These are phyloP conservation scores for Drosophila tropicalis DNA, from an alignment of 1,140 invertebrate species.

Conservation along the genomic window DNA sequence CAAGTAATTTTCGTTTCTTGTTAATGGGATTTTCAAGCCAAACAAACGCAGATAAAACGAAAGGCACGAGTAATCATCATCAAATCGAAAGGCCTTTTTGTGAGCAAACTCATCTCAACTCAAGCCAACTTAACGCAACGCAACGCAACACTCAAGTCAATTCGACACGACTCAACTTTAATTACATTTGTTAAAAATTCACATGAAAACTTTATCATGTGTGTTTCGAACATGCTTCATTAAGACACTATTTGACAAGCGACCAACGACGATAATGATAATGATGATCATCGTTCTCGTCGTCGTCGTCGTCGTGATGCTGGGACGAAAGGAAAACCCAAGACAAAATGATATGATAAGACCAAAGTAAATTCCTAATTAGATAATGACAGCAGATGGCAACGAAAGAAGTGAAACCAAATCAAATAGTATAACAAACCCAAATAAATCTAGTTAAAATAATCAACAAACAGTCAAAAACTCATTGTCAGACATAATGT, in stretches of 20 bases:
- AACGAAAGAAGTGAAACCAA: not conserved
- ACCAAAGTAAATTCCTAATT: conserved; percentile 1
- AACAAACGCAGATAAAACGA: conserved; percentile 6
- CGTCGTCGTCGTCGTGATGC: not conserved
- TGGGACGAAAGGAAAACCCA: not conserved
- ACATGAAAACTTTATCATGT: conserved; percentile 7
- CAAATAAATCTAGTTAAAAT: not conserved
- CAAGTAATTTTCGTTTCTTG: conserved; percentile 10
- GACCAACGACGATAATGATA: not conserved
- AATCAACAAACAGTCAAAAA: not conserved
- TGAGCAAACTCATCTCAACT: not conserved
- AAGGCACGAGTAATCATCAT: conserved; percentile 1
- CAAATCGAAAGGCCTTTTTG: conserved; percentile 3
- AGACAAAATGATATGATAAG: not conserved
- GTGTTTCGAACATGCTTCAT: conserved; percentile 4
- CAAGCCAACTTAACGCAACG: too few species aligned
- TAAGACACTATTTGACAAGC: conserved; percentile 7
- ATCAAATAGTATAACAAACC: not conserved
- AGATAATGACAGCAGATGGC: not conserved
- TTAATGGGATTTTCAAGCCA: conserved; percentile 9
- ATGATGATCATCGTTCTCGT: not conserved
- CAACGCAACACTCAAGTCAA: not conserved
- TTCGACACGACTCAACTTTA: conserved; percentile 10
- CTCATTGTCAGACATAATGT: not conserved
- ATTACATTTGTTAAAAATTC: conserved; percentile 10